Percentiles rank a stretch among this genome's conserved stretches.
Conservation (phyloP, 1,140 invertebrate genomes). For the Diorhabda carinulata region DNA sequence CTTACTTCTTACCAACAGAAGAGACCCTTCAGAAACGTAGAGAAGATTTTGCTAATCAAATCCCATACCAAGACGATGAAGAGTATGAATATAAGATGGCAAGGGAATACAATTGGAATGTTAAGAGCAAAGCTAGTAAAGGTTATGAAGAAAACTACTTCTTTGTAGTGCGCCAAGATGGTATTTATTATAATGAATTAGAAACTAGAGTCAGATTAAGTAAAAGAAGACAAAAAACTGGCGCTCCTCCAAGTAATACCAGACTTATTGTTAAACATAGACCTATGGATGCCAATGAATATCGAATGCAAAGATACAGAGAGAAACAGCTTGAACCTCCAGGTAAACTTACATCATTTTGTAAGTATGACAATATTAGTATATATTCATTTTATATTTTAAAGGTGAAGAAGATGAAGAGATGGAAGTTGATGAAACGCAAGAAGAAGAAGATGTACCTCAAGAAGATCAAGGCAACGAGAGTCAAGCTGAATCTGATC, state of each 20-base stretch:
- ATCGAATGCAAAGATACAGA: slow-evolving; percentile 78
- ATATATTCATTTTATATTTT: slow-evolving; percentile 14
- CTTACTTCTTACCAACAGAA: slow-evolving; percentile 94
- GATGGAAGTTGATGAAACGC: slow-evolving; percentile 57
- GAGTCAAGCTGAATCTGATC: slow-evolving; percentile 44
- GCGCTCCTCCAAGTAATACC: slow-evolving; percentile 71
- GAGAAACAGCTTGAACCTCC: slow-evolving; percentile 86
- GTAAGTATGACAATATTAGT: slow-evolving; percentile 7
- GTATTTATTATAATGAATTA: slow-evolving; percentile 94
- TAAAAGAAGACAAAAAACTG: slow-evolving; percentile 79
- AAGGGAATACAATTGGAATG: slow-evolving; percentile 96
- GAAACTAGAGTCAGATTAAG: slow-evolving; percentile 92
- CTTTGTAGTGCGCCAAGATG: slow-evolving; percentile 86
- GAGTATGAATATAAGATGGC: slow-evolving; percentile 95
- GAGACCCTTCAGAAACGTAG: slow-evolving; percentile 86
- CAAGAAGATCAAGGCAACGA: slow-evolving; percentile 62
- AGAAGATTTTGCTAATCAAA: slow-evolving; percentile 67
- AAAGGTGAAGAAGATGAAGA: slow-evolving; percentile 68
- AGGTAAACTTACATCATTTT: slow-evolving; percentile 49
- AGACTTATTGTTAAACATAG: slow-evolving; percentile 86
- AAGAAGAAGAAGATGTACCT: slow-evolving; percentile 51
- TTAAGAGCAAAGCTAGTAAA: slow-evolving; percentile 95
- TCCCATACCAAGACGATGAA: slow-evolving; percentile 88
- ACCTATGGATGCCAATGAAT: slow-evolving; percentile 80
- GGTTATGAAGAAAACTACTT: slow-evolving; percentile 99